A percentile compares a stretch with the other conserved stretches of the same genome.
Conservation (phyloP, 1,140 invertebrate species). For the Drosophila takahashii region DNA sequence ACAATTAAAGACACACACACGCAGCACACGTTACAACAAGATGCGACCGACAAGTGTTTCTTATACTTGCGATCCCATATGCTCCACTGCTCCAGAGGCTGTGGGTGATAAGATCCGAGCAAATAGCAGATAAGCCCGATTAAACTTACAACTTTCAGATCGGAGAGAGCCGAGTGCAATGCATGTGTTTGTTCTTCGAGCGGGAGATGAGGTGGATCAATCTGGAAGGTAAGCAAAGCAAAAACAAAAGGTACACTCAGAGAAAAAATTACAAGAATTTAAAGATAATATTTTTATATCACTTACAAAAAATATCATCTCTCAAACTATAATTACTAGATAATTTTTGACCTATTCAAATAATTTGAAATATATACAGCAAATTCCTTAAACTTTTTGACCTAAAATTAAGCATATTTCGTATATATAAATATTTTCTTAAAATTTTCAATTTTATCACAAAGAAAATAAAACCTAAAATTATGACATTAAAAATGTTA, state of each 20-base stretch:
- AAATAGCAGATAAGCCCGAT: conserved; percentile 67
- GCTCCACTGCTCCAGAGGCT: conserved; percentile 41
- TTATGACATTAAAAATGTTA: too few species aligned
- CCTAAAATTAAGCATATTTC: too few species aligned
- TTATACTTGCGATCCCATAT: conserved; percentile 24
- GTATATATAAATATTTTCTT: too few species aligned
- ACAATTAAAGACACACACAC: conserved; percentile 37
- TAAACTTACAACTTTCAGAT: conserved; percentile 41
- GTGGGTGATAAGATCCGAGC: conserved; percentile 59
- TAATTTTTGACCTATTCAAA: too few species aligned
- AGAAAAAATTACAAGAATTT: not conserved
- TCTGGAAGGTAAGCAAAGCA: not conserved
- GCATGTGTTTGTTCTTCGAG: conserved; percentile 12
- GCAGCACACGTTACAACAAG: conserved; percentile 40
- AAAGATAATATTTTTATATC: too few species aligned
- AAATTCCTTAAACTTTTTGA: too few species aligned
- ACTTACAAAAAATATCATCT: too few species aligned
- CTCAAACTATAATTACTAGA: too few species aligned
- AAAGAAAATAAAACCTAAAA: too few species aligned
- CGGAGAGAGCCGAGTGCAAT: conserved; percentile 62
- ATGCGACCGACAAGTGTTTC: conserved; percentile 43
- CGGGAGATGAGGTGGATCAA: conserved; percentile 17
- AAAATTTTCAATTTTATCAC: too few species aligned
- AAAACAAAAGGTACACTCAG: not conserved
- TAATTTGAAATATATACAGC: too few species aligned